These are phyloP conservation scores for Anoura caudifer DNA, from an alignment of 2,113 vertebrate species.

Conservation along the genomic window DNA sequence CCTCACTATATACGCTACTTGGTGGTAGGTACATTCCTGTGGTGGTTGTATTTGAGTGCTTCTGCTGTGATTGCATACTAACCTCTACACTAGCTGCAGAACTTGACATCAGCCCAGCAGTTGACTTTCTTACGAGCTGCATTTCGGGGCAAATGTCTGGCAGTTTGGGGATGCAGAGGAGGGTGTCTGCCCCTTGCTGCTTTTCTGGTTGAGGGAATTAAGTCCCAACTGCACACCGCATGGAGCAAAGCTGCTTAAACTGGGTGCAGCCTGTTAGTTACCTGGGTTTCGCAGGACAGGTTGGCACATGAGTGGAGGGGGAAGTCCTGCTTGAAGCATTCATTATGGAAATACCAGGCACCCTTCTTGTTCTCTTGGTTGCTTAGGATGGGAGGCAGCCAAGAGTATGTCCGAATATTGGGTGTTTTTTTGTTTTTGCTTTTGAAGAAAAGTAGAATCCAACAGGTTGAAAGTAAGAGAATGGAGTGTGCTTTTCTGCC, in stretches of 20 bases:
- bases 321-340: constrained; percentile 56
- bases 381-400: background rate
- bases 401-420: background rate
- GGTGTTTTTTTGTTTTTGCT: background rate
- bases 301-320: background rate
- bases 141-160: background rate
- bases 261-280: constrained; percentile 22
- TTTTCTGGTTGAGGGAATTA: background rate
- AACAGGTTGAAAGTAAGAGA: background rate
- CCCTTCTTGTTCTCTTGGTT: constrained; percentile 32
- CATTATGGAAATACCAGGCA: background rate
- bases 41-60: background rate
- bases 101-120: background rate
- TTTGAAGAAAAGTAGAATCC: background rate
- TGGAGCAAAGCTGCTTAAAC: constrained; percentile 53
- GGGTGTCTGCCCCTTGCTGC: background rate
- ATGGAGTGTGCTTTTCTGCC: background rate
- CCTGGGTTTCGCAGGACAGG: constrained; percentile 57
- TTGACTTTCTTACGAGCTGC: background rate
- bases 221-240: background rate
- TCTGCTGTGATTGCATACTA: background rate
- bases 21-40: constrained; percentile 51
- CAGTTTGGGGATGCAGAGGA: background rate
- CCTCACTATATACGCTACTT: background rate
- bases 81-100: background rate